phyloP scores from a whole-genome alignment of 2,113 vertebrate species.

The Aythya baeri region DNA sequence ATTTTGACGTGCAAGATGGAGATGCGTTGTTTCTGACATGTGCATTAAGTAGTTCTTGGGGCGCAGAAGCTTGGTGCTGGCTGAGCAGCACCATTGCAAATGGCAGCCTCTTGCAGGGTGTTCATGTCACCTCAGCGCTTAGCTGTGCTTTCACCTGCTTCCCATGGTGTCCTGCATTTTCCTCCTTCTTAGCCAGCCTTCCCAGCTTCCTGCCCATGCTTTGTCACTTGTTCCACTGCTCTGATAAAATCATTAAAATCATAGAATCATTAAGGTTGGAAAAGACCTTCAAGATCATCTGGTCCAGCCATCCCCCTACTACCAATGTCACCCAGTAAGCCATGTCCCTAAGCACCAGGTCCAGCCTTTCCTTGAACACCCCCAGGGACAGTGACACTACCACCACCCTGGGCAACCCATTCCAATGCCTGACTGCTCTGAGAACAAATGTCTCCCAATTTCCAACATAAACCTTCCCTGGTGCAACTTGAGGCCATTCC shows the following conservation, averaged over 20 bases:
- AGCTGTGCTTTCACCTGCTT: not conserved
- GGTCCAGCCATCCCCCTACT: no score
- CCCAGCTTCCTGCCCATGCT: fast-evolving
- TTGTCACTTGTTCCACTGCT: not conserved
- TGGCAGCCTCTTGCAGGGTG: not conserved
- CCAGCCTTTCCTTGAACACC: no score
- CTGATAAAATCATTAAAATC: not conserved
- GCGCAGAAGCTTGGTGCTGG: not conserved
- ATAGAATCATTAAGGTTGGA: no score
- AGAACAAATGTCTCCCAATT: no score
- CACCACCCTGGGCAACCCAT: no score
- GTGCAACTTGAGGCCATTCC: no score
- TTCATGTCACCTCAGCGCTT: not conserved
- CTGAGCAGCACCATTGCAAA: fast-evolving
- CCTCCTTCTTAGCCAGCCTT: not conserved
- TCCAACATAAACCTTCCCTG: no score
- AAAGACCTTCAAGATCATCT: no score
- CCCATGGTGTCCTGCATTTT: not conserved
- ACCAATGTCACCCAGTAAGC: no score
- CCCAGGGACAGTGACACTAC: no score
- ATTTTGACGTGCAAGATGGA: fast-evolving
- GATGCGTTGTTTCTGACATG: not conserved
- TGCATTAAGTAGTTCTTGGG: not conserved
- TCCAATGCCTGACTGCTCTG: no score
- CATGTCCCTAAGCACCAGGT: no score